These are phyloP conservation scores for Megalops atlanticus DNA, from an alignment of 2,113 vertebrate species.

Conservation along the genomic window DNA sequence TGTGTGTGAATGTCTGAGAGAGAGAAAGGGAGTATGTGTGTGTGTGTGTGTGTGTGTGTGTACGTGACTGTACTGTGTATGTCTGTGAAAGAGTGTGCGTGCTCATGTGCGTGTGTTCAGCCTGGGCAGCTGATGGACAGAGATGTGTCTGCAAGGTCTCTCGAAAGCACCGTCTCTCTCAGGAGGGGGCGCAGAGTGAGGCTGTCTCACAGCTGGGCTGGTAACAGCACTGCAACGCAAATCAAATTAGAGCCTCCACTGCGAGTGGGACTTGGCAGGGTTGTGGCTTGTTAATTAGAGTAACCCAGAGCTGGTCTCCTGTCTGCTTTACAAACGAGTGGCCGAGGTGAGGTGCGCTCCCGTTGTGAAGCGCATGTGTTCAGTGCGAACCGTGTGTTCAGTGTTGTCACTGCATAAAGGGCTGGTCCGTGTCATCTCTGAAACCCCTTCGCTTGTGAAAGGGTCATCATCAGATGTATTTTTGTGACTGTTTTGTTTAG, in stretches of 20 bases:
- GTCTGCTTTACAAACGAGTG: background rate
- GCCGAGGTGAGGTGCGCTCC: background rate
- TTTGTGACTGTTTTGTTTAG: no score
- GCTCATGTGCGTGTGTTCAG: background rate
- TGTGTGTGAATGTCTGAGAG: background rate
- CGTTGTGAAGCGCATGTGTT: background rate
- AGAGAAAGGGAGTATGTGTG: background rate
- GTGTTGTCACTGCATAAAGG: no score
- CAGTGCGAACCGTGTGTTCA: background rate
- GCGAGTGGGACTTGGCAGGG: background rate
- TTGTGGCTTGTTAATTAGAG: background rate
- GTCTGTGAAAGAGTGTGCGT: constrained; percentile 27
- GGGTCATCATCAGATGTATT: no score
- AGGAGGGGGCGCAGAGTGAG: background rate
- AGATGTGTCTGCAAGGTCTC: background rate
- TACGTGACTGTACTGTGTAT: constrained; percentile 6
- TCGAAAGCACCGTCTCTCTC: background rate
- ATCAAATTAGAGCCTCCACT: constrained; percentile 8
- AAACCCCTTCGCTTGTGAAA: no score
- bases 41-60: constrained; percentile 5
- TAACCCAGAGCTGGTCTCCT: background rate
- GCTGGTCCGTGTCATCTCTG: background rate
- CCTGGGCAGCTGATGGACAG: background rate
- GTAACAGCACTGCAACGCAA: constrained; percentile 6
- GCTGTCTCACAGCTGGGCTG: constrained; percentile 4